Evolutionary conservation across 2,888 invertebrate genomes (phyloP), one percentile per base, ranked within the genome.

Genomic region (Amphipoea oculea): DNA sequence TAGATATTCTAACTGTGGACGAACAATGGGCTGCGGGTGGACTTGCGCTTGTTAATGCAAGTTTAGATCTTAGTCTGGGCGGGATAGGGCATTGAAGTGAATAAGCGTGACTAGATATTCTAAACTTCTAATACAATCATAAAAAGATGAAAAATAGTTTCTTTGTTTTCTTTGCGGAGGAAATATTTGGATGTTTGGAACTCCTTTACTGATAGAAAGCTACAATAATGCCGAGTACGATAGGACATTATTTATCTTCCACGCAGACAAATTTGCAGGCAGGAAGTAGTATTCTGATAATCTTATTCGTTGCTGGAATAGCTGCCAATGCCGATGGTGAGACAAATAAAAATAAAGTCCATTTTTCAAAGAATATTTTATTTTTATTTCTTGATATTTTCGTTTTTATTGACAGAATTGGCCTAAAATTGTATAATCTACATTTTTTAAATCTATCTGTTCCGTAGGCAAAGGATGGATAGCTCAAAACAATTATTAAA

Each of bases 1-100:
- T 51, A 48, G n/a, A 29, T 57, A 51, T 72, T 74, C 62, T 68
- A 72, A 72, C 60, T 74, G 45, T 68, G 42, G 42, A 73, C 14
- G 54, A 63, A 82, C 67, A 67, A 57, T 62, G 36, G 29, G 45
- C 40, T 63, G 11, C 36, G 20, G 48, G 3, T 54, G 29, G 54
- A 29, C 68, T 70, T 12, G 4, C 2, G 29, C 14, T 6, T 54
- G 51, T 51, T 36, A 57, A 36, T n/a, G 29, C 72, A 57, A 36
- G 57, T 51, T 71, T 48, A 42, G 3, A 0, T 2, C 17, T 42
- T 29, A 14, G 11, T 54, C 1, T 45, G n/a, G 20, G 11, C 60
- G 48, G n/a, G n/a, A n/a, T 48, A 29, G 23, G 3, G 6, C 3
- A 11, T 29, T 54, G 11, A 63, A 79, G 17, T 29, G 23, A 57